Conservation (phyloP, 2,113 vertebrate genomes). For the Notarius quadriscutis region DNA sequence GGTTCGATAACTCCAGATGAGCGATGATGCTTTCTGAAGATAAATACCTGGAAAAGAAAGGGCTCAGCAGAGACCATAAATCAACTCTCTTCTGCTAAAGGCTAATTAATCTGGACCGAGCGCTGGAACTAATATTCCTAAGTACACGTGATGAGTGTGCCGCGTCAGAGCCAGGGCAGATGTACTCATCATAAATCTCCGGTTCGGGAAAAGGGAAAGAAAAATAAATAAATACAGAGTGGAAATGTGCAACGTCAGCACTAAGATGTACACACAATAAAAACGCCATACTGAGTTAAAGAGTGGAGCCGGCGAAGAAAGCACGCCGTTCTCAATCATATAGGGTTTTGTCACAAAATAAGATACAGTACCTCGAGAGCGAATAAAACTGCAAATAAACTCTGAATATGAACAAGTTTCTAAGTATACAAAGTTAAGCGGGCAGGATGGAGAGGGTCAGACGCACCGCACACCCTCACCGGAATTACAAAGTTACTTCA, state of each 20-base stretch:
- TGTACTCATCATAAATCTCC: slow-evolving; percentile 41
- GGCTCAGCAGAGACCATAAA: slow-evolving; percentile 50
- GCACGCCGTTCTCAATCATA: slow-evolving; percentile 23
- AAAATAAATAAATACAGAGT: background rate
- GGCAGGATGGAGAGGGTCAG: no score
- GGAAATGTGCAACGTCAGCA: slow-evolving; percentile 40
- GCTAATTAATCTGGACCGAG: slow-evolving; percentile 54
- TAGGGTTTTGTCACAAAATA: background rate
- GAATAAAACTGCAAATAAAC: background rate
- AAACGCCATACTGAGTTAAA: slow-evolving; percentile 25
- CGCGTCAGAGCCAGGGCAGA: slow-evolving; percentile 20
- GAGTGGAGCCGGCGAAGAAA: slow-evolving; percentile 11
- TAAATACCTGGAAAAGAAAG: slow-evolving; percentile 47
- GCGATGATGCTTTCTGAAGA: slow-evolving; percentile 41
- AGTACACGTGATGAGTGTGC: slow-evolving; percentile 44
- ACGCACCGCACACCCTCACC: background rate
- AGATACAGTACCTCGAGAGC: background rate
- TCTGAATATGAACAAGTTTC: background rate
- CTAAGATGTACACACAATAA: slow-evolving; percentile 18
- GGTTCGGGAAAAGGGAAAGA: slow-evolving; percentile 5
- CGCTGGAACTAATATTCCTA: slow-evolving; percentile 37
- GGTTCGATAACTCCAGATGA: slow-evolving; percentile 41
- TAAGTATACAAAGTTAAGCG: background rate
- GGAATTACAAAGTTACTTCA: background rate
- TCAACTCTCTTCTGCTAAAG: slow-evolving; percentile 44